These are phyloP conservation scores for Latheticus oryzae DNA, from an alignment of 2,888 invertebrate species.

Conservation along the genomic window DNA sequence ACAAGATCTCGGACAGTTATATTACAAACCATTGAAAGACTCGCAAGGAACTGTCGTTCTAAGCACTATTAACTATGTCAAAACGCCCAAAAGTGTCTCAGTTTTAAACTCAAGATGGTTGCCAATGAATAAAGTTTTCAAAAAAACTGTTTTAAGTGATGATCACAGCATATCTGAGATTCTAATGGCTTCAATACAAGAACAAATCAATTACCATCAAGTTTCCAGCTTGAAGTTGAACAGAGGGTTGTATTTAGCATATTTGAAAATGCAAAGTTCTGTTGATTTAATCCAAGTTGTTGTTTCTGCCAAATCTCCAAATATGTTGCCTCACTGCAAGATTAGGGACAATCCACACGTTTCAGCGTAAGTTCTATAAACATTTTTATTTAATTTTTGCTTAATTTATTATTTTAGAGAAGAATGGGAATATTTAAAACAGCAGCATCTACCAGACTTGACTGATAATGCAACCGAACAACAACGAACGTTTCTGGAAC, in stretches of 20 bases:
- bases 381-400: background rate
- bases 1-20: constrained; percentile 94
- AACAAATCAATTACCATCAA: constrained; percentile 80
- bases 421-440: constrained; percentile 93
- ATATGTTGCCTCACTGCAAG: constrained; percentile 93
- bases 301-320: constrained; percentile 92
- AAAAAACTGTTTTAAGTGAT: constrained; percentile 80
- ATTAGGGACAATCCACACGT: constrained; percentile 96
- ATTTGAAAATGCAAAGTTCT: constrained; percentile 95
- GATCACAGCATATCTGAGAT: constrained; percentile 84
- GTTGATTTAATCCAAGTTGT: constrained; percentile 94
- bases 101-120: constrained; percentile 94
- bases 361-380: constrained; percentile 78
- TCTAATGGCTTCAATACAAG: constrained; percentile 88
- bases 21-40: constrained; percentile 90
- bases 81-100: constrained; percentile 86
- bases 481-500: constrained; percentile 83
- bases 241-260: constrained; percentile 93
- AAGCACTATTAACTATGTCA: constrained; percentile 84
- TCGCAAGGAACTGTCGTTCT: constrained; percentile 86
- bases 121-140: constrained; percentile 79
- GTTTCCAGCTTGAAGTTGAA: constrained; percentile 85
- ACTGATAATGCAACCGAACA: constrained; percentile 75
- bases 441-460: constrained; percentile 67
- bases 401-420: constrained; percentile 73